These are phyloP conservation scores for Malurus leucopterus DNA, from an alignment of 2,797 vertebrate species.

Conservation along the genomic window DNA sequence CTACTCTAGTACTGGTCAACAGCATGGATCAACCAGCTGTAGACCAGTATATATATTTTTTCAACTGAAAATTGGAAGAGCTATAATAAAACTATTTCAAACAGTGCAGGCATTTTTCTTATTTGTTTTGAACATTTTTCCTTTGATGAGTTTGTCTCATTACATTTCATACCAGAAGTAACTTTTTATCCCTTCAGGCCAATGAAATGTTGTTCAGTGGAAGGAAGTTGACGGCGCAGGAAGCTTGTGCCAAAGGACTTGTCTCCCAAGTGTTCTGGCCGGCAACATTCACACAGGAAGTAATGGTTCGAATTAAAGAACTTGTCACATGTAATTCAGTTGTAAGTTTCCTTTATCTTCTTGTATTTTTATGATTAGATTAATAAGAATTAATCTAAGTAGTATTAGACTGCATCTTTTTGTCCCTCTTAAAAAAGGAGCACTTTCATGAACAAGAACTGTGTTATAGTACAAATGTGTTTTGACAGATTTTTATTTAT, in stretches of 20 bases:
- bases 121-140: constrained; percentile 30
- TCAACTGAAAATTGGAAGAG: constrained; percentile 12
- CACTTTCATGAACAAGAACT: neutral
- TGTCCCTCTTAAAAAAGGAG: neutral
- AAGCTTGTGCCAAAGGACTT: constrained; percentile 92
- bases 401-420: neutral
- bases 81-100: neutral
- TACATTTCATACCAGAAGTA: constrained; percentile 44
- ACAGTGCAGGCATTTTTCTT: neutral
- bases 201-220: constrained; percentile 94
- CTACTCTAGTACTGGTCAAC: neutral
- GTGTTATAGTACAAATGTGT: neutral
- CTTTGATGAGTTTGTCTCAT: constrained; percentile 52
- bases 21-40: fast-evolving
- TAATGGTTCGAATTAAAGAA: constrained; percentile 93
- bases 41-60: neutral
- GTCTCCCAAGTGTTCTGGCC: constrained; percentile 98
- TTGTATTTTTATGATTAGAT: neutral
- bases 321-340: constrained; percentile 88
- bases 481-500: neutral
- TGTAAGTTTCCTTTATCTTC: constrained; percentile 73
- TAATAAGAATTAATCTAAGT: neutral
- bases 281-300: constrained; percentile 94
- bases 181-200: constrained; percentile 78
- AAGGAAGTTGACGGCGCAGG: constrained; percentile 93